phyloP scores from a whole-genome alignment of 2,797 vertebrate species.

The Distichodus sexfasciatus region DNA sequence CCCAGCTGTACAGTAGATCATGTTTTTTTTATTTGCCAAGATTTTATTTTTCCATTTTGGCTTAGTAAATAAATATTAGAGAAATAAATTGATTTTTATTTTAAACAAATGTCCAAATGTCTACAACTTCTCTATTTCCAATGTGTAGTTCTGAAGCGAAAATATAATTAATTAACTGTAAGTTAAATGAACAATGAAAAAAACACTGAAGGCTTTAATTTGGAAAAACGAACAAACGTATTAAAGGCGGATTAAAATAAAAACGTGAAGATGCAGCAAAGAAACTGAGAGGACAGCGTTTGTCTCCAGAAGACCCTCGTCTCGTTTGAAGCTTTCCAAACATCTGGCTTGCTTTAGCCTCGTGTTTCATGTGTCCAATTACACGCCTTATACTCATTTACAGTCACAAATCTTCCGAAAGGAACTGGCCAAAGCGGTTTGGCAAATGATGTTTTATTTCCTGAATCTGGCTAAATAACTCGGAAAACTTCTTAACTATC shows the following conservation, averaged over 20 bases:
- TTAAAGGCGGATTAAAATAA: not conserved
- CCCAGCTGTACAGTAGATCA: no score
- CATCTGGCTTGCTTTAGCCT: not conserved
- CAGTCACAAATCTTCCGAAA: slow-evolving; percentile 8
- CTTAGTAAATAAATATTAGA: no score
- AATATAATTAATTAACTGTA: no score
- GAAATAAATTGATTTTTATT: no score
- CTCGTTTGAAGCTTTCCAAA: not conserved
- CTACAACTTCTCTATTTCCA: no score
- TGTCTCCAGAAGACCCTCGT: not conserved
- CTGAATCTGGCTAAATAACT: not conserved
- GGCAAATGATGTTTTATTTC: not conserved
- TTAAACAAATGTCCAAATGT: no score
- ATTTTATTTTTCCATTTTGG: no score
- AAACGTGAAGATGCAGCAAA: not conserved
- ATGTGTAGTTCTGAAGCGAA: no score
- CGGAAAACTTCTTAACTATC: not conserved
- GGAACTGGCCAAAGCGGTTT: not conserved
- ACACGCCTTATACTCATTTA: not conserved
- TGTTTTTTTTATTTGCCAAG: no score
- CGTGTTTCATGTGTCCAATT: not conserved
- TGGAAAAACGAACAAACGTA: not conserved
- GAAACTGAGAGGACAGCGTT: not conserved
- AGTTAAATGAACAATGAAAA: no score
- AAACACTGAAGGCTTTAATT: no score